A percentile compares a stretch with the other conserved stretches of the same genome.
Evolutionary conservation across 2,888 invertebrate species (phyloP).

Genomic region (Heteromyza rotundicornis): DNA sequence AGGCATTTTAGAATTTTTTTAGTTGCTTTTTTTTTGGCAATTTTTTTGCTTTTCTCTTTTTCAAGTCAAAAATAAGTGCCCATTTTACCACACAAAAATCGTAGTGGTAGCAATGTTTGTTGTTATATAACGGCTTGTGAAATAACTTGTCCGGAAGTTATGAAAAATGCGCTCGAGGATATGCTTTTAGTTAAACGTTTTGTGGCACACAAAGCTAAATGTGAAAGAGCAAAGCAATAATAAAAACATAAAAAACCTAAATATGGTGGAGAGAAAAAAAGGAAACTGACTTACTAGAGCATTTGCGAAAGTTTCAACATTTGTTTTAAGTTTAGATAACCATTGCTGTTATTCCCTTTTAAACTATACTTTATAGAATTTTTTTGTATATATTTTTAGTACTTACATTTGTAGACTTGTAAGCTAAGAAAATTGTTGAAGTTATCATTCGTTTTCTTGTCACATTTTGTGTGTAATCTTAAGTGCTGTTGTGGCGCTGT

Average conservation of each 20-base stretch:
- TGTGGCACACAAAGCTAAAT: too few species aligned
- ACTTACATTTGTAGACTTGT: too few species aligned
- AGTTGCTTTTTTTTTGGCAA: constrained; percentile 8
- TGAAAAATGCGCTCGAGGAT: constrained; percentile 46
- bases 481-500: not conserved
- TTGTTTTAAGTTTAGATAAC: constrained; percentile 4
- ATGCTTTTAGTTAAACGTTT: constrained; percentile 49
- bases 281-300: too few species aligned
- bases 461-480: not conserved
- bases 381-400: too few species aligned
- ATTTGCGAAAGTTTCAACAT: constrained; percentile 12
- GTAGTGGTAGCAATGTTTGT: not conserved
- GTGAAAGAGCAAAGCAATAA: too few species aligned
- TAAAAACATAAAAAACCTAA: too few species aligned
- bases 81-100: not conserved
- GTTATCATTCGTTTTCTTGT: not conserved
- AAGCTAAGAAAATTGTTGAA: constrained; percentile 2
- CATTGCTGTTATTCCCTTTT: too few species aligned
- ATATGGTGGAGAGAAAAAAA: too few species aligned
- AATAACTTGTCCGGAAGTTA: constrained; percentile 48
- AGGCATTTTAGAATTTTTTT: not conserved
- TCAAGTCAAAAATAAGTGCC: constrained; percentile 3
- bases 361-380: too few species aligned
- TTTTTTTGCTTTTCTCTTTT: constrained; percentile 2
- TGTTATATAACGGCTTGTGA: constrained; percentile 33